A percentile compares a stretch with the other conserved stretches of the same genome.
These are phyloP conservation scores for Pseudopleuronectes americanus DNA, from an alignment of 2,797 vertebrate species.

Conservation along the genomic window DNA sequence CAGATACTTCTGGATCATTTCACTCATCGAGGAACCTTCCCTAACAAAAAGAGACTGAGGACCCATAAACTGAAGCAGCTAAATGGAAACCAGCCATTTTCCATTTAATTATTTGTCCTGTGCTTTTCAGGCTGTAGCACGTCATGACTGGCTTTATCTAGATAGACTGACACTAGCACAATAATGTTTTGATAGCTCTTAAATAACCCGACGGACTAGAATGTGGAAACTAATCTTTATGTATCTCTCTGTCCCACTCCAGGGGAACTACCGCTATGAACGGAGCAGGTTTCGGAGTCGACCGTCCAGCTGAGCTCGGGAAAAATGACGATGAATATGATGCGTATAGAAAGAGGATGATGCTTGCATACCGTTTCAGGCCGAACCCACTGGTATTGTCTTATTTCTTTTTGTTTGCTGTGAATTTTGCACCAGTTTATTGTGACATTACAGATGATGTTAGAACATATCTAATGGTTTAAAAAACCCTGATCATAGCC, in stretches of 20 bases:
- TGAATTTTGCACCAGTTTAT: constrained; percentile 2
- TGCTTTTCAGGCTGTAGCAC: too few relatives aligned
- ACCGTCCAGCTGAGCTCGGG: constrained; percentile 90
- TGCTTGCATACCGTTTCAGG: constrained; percentile 97
- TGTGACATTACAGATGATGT: background rate
- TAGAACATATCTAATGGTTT: background rate
- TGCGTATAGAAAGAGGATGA: constrained; percentile 97
- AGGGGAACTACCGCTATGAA: constrained; percentile 91
- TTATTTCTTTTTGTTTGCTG: constrained; percentile 14
- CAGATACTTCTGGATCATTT: too few relatives aligned
- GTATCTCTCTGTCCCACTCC: constrained; percentile 9
- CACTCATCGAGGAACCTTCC: too few relatives aligned
- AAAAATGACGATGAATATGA: constrained; percentile 95
- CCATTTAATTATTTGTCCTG: too few relatives aligned
- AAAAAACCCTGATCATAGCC: background rate
- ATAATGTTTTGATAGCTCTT: background rate
- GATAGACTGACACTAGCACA: too few relatives aligned
- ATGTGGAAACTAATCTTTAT: background rate
- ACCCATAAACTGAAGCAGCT: too few relatives aligned
- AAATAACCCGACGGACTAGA: background rate
- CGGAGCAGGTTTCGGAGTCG: constrained; percentile 93
- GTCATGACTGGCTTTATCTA: too few relatives aligned
- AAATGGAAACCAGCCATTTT: too few relatives aligned
- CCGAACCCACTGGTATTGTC: constrained; percentile 92
- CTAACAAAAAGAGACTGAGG: too few relatives aligned